Percentiles rank a stretch among this genome's conserved stretches.
Evolutionary conservation across 64 coral and sea anemone species (phyloP).

Genomic region (Montipora cactus): DNA sequence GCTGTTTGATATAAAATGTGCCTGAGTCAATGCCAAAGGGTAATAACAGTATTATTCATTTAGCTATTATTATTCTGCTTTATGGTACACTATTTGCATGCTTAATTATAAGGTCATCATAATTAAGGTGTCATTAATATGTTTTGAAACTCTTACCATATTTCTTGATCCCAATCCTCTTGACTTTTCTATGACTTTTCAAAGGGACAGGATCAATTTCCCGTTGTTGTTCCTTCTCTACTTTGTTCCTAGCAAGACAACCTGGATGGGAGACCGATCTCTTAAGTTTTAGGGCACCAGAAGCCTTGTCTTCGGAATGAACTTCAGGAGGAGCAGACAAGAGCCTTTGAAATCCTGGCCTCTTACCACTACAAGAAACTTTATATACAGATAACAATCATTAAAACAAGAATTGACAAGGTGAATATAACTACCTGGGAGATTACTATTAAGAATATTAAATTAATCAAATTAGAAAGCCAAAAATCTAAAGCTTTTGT

Average conservation of each 20-base stretch:
- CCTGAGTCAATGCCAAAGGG: no score
- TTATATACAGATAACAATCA: not conserved
- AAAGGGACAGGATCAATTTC: not conserved
- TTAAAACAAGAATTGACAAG: no score
- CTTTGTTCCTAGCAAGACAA: not conserved
- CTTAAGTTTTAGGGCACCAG: not conserved
- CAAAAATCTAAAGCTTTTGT: no score
- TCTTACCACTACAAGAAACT: not conserved
- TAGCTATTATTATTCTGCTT: no score
- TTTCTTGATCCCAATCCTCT: not conserved
- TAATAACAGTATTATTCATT: no score
- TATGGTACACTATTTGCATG: not conserved
- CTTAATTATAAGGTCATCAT: no score
- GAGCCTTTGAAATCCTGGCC: not conserved
- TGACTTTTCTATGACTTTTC: not conserved
- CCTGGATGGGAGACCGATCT: slow-evolving; percentile 1
- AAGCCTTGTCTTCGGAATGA: no score
- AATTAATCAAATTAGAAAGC: no score
- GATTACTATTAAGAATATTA: no score
- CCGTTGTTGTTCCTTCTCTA: not conserved
- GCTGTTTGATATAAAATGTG: no score
- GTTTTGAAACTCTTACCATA: not conserved
- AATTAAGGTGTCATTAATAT: not conserved
- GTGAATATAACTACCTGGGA: no score
- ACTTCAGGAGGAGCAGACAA: not conserved